Evolutionary conservation across 2,113 vertebrate species (phyloP), one percentile per base, ranked within the genome.

Genomic region (Catharus bicknelli): DNA sequence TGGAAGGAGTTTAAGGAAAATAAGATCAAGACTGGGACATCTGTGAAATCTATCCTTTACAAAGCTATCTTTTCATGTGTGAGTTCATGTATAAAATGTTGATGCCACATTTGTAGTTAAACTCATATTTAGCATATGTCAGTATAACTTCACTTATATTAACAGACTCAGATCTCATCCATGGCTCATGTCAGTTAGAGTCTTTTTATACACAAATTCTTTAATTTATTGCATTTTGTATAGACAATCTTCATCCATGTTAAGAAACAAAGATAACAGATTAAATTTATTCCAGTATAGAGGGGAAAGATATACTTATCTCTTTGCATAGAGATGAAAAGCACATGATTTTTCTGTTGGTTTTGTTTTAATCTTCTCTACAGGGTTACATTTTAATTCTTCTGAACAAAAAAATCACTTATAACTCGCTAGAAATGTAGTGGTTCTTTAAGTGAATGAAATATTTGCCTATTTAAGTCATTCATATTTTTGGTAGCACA

Each of bases 321-420:
- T 48, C 13, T 63, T 18, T 48, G 5, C 4, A 43, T 8, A 8
- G 11, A 82, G 7, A 30, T 64, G 50, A 79, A 72, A 88, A 47
- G 7, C 0, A 0, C 9, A 4, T 10, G 11, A 25, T 10, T 48
- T 50, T 50, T 77, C 38, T 51, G 5, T 18, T 63, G 9, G 10
- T 9, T 77, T 81, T 40, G 10, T 5, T 48, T 58, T 53, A 66
- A 16, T 27, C 4, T 42, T 70, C 15, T 74, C 8, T 27, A 38
- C 4, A 59, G 21, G 8, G 5, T 11, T 40, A 30, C 13, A 23
- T 40, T 72, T 6, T 67, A 51, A 34, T 27, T 36, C 3, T 84
- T 78, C 27, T 40, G 15, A 84, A 42, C 50, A 13, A 64, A 59
- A 63, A 36, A 26, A 5, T 4, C 14, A 21, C 9, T n/a, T 50